Evolutionary conservation across 2,113 vertebrate genomes (phyloP), one percentile per base, ranked within the genome.

Genomic region (Lutjanus erythropterus): DNA sequence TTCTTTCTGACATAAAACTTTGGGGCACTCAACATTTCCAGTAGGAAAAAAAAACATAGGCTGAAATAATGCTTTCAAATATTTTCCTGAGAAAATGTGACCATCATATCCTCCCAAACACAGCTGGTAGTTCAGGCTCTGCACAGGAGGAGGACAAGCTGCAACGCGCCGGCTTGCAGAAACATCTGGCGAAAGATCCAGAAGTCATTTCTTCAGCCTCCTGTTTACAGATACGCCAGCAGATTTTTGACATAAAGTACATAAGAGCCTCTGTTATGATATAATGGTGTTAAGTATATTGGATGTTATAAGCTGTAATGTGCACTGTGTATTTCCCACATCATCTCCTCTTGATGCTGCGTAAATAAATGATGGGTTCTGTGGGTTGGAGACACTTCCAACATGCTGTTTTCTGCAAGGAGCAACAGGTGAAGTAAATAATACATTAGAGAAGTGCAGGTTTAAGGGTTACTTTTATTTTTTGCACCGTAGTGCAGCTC

Each of bases 281-380:
- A 35, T 37, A 49, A 7, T 21, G 8, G 1, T 15, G 4, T 66
- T 39, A 21, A 64, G 21, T 27, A 31, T 50, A 35, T 35, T 62
- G 37, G 27, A 58, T 46, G 29, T 11, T 74, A 6, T 23, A 49
- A 21, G 25, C 23, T 77, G 21, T 33, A 50, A 14, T 6, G 6
- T 46, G 19, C 18, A 0, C 11, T 1, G 15, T 14, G 1, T 65
- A 19, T 44, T 58, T 44, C 35, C 5, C 16, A 4, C 15, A 41
- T 58, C 35, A 29, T 75, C 31, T 35, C 29, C 23, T 35, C 29
- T 19, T 56, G 15, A 18, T 41, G 23, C 39, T 39, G 0, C 25
- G 19, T 78, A 29, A 82, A 84, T 82, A 78, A 86, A 82, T 76
- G 29, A 83, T 71, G 50, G 33, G 6, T 25, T 69, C 23, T 49